Evolutionary conservation across 2,888 invertebrate species (phyloP), one percentile per base, ranked within the genome.

Genomic region (Scaeva pyrastri): DNA sequence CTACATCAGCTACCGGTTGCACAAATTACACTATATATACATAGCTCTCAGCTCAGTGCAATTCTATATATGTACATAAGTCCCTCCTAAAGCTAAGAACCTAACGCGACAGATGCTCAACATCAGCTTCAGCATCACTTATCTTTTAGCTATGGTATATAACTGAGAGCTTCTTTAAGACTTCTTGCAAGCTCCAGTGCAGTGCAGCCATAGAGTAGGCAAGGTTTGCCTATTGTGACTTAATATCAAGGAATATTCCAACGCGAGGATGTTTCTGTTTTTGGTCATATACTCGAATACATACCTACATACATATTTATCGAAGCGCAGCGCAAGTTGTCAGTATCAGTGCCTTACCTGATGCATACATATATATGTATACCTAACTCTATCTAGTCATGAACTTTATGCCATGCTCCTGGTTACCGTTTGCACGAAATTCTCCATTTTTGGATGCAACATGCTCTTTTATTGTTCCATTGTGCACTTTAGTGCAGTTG

Each of bases 391-490:
- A 31, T 31, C 19, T 86, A 82, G 82, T 86, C 86, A 86, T 86
- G 82, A 86, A 86, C 86, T 86, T 81, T 86, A 86, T 73, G 81
- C 86, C 74, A 21, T 81, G 76, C 82, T 81, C 60, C 77, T 82
- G 81, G 86, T 86, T 78, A 82, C 81, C 70, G 82, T 81, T 86
- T 86, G 86, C 86, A 86, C 86, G 86, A 86, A 86, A 86, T 78
- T 86, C 86, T 86, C 86, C 86, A 86, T 86, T 86, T 86, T 86
- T 64, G 86, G 86, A 86, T 71, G 82, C 86, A 74, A 86, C 86
- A 86, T 86, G 86, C 82, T 82, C 86, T 82, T 86, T 86, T 86
- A 86, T 86, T 86, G 86, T 86, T 82, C 86, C 86, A 86, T 86
- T 86, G 86, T 86, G 74, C 77, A 55, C 71, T 74, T 21, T 41